Percentiles rank a stretch among this genome's conserved stretches.
Conservation (phyloP, 2,113 vertebrate genomes). For the Ramphastos sulfuratus region DNA sequence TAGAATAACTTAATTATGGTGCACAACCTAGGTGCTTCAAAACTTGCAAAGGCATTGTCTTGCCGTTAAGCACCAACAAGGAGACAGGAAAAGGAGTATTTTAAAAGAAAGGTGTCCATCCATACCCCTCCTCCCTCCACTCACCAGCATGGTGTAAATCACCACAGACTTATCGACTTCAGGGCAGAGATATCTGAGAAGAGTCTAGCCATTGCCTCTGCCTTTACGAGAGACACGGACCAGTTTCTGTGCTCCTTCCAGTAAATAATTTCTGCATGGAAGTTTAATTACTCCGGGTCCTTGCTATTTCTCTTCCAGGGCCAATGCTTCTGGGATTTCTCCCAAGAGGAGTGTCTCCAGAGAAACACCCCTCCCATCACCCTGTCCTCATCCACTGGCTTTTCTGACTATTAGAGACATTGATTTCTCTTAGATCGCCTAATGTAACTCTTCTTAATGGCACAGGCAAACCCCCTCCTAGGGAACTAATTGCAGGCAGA, state of each 20-base stretch:
- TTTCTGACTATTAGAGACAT: constrained; percentile 66
- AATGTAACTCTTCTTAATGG: constrained; percentile 72
- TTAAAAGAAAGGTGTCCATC: constrained; percentile 35
- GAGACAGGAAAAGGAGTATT: constrained; percentile 4
- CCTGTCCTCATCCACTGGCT: constrained; percentile 18
- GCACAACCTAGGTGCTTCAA: constrained; percentile 44
- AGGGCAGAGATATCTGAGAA: neutral
- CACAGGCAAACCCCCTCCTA: constrained; percentile 38
- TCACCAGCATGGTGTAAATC: neutral
- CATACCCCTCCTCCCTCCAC: neutral
- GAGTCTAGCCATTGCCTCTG: neutral
- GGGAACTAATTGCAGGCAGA: constrained; percentile 66
- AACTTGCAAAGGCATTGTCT: constrained; percentile 55
- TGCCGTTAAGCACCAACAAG: neutral
- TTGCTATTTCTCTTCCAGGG: constrained; percentile 5
- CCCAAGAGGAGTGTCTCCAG: constrained; percentile 17
- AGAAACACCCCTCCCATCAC: constrained; percentile 33
- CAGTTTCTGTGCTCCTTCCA: neutral
- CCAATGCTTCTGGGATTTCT: constrained; percentile 17
- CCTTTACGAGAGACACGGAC: neutral
- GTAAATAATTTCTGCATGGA: constrained; percentile 30
- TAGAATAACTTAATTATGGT: constrained; percentile 60
- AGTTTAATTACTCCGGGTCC: constrained; percentile 38
- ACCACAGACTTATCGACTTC: neutral
- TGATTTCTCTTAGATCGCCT: constrained; percentile 67